Base-by-base conservation (phyloP, 2,888 invertebrate species). In the Didymodactylos carnosus region DNA sequence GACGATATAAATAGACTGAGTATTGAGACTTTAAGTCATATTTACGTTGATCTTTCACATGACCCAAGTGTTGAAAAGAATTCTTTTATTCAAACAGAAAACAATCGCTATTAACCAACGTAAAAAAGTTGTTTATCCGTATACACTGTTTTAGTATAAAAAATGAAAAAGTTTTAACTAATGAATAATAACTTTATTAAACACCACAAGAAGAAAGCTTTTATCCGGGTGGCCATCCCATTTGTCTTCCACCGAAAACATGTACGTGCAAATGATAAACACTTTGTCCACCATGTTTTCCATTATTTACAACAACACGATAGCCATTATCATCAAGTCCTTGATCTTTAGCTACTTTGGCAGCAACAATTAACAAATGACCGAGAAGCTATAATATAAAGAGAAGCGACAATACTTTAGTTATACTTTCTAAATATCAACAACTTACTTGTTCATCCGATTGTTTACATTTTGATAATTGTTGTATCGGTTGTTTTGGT, bases 181-280 rank as follows among this genome's bases (percentile, higher is more conserved):
- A n/a, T n/a, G n/a, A n/a, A n/a, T n/a, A n/a, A n/a, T n/a, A n/a
- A n/a, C n/a, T n/a, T n/a, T n/a, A n/a, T n/a, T n/a, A n/a, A n/a
- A n/a, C n/a, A n/a, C n/a, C n/a, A n/a, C n/a, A 43, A 19, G 7
- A 19, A 43, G 25, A 49, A 3, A 25, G 11, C 14, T 39, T 70
- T 79, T 90, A 94, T 77, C 93, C 93, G 51, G 95, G 95, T 19
- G 95, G 95, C 95, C 95, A 97, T 40, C 87, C 85, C 87, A 97
- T 85, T 85, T 95, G 95, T 43, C 94, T 87, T 14, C 94, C 94
- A 70, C 94, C 94, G 62, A 97, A 85, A 77, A 97, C 89, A 81
- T 97, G 97, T 49, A 97, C 83, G 83, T 97, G 97, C 72, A 97
- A 86, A 82, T 97, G 97, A 82, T 89, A 94, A 5, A 97, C 94